A percentile compares a stretch with the other conserved stretches of the same genome.
These are phyloP conservation scores for Babyrousa celebensis DNA, from an alignment of 2,797 vertebrate species.

Conservation along the genomic window DNA sequence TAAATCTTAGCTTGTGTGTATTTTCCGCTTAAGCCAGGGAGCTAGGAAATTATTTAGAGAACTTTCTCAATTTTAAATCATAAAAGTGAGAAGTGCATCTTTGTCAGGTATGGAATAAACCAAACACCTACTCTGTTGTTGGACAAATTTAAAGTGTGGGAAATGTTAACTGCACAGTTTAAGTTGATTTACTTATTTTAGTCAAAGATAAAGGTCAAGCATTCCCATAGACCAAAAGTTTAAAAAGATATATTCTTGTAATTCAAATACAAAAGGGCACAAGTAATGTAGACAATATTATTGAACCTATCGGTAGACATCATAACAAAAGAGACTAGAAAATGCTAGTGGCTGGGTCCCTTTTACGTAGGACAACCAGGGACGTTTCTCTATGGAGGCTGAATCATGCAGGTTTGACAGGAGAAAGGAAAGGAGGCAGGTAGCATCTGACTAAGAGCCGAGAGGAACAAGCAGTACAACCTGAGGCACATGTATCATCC, in stretches of 20 bases:
- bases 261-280: background rate
- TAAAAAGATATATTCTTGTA: background rate
- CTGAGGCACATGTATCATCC: background rate
- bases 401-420: background rate
- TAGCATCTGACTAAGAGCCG: background rate
- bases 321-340: background rate
- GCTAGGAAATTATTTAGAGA: background rate
- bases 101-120: background rate
- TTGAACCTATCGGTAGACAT: background rate
- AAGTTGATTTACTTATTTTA: background rate
- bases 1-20: background rate
- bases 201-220: background rate
- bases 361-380: background rate
- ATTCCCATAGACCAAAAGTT: background rate
- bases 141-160: background rate
- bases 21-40: background rate
- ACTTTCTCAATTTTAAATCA: background rate
- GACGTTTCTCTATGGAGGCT: background rate
- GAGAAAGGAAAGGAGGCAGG: background rate
- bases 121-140: background rate
- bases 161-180: background rate
- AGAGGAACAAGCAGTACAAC: background rate
- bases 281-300: background rate
- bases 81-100: background rate
- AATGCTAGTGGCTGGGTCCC: fast-evolving